A percentile compares a stretch with the other conserved stretches of the same genome.
Conservation (phyloP, 2,888 invertebrate genomes). For the Xanthorhoe spadicearia region DNA sequence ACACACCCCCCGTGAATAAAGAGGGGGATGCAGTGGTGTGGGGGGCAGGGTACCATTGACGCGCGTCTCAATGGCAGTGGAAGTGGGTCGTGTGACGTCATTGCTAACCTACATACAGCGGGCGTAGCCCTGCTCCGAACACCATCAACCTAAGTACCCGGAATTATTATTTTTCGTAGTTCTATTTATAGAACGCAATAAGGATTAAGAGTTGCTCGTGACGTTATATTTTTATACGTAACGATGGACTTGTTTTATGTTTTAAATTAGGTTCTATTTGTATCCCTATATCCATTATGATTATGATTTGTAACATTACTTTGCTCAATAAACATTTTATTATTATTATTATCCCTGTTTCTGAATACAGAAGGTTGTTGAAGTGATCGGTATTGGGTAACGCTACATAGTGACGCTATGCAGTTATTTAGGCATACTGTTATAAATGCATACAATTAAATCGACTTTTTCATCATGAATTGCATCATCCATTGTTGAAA, state of each 20-base stretch:
- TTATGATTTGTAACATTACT: too few relatives aligned
- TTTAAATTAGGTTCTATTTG: slow-evolving; percentile 7
- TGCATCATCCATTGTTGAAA: too few relatives aligned
- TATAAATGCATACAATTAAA: too few relatives aligned
- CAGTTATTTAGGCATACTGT: too few relatives aligned
- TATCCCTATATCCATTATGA: too few relatives aligned
- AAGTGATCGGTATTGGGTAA: too few relatives aligned
- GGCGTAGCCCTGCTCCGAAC: slow-evolving; percentile 67
- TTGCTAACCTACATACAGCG: slow-evolving; percentile 77
- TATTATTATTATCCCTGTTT: not conserved
- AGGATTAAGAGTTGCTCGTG: slow-evolving; percentile 28
- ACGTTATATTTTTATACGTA: slow-evolving; percentile 12
- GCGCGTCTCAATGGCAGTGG: slow-evolving; percentile 80
- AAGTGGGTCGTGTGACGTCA: slow-evolving; percentile 82
- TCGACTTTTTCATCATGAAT: too few relatives aligned
- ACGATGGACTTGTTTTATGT: not conserved
- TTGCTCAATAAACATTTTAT: too few relatives aligned
- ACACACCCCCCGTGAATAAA: slow-evolving; percentile 44
- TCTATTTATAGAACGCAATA: slow-evolving; percentile 68
- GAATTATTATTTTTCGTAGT: slow-evolving; percentile 62
- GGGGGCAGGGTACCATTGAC: slow-evolving; percentile 77
- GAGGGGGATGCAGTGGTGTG: slow-evolving; percentile 53
- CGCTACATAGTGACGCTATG: too few relatives aligned
- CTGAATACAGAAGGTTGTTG: too few relatives aligned
- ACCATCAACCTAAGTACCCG: slow-evolving; percentile 50